Evolutionary conservation across 2,113 vertebrate species (phyloP), one percentile per base, ranked within the genome.

Genomic region (Rhinopomastus cyanomelas): DNA sequence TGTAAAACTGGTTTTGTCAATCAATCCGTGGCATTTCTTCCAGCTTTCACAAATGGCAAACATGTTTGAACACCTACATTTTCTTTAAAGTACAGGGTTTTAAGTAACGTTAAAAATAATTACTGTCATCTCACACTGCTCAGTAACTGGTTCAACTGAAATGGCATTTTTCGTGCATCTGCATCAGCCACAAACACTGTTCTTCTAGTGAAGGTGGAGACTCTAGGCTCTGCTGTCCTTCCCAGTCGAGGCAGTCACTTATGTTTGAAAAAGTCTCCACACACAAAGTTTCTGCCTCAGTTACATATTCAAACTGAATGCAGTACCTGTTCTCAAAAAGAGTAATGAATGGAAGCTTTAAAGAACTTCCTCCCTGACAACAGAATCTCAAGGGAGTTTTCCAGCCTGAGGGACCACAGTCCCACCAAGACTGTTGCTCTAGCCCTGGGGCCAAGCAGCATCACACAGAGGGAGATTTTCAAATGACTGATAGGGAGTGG

Each of bases 31-130:
- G 87, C 27, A 85, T 81, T 93, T 87, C 60, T 83, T 88, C 49
- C 73, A 80, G 77, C 68, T 89, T 84, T 72, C 56, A 52, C 34
- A 88, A 81, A 91, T 67, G 53, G 57, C 64, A 81, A 44, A 75
- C n/a, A n/a, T 78, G 59, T 87, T 80, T 93, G 59, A 91, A 89
- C 49, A 82, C 64, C 34, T 71, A 81, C 25, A 72, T 93, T 89
- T 89, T 83, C 72, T 92, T 83, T 72, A 77, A 89, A 83, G 85
- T 60, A 71, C 20, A 61, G 18, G 21, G 11, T 68, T 94, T 88
- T 30, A 85, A 85, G 65, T 69, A 67, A 61, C 12, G 30, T 52
- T 78, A 89, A 91, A 96, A 87, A 85, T 64, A 88, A 92, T 94
- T 78, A 74, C 37, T 57, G 26, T 71, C 56, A 74, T 84, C 26